Conservation (phyloP, 2,797 vertebrate species). For the Apogon hyalosoma region DNA sequence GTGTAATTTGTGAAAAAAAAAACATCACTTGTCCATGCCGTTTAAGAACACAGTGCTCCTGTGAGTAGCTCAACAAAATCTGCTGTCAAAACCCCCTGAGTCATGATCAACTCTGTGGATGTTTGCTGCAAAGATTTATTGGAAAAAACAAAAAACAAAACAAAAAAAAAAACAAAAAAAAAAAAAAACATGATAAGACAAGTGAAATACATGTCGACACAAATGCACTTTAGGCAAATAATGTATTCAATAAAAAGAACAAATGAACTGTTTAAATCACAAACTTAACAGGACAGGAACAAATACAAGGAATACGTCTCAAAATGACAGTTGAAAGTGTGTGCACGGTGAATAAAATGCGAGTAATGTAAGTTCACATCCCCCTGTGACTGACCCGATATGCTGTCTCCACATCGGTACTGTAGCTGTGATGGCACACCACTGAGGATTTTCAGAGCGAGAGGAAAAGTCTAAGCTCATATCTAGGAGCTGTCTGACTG, state of each 20-base stretch:
- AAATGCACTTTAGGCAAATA: constrained; percentile 19
- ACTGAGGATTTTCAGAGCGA: constrained; percentile 13
- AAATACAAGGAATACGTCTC: constrained; percentile 3
- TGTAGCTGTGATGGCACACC: constrained; percentile 16
- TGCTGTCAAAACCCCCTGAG: constrained; percentile 25
- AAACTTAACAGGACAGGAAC: neutral
- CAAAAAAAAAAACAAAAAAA: too few species aligned
- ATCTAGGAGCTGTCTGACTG: constrained; percentile 26
- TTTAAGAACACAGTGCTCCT: too few species aligned
- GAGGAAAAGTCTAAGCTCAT: constrained; percentile 15
- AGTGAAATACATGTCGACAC: constrained; percentile 22
- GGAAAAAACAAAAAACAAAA: constrained; percentile 35
- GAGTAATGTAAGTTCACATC: constrained; percentile 9
- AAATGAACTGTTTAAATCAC: constrained; percentile 10
- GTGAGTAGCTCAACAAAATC: too few species aligned
- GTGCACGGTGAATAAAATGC: constrained; percentile 6
- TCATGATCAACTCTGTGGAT: constrained; percentile 26
- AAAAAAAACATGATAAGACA: too few species aligned
- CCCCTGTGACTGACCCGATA: constrained; percentile 15
- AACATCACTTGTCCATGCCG: too few species aligned
- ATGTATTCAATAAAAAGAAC: constrained; percentile 21
- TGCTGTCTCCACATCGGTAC: constrained; percentile 1
- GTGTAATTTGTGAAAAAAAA: too few species aligned
- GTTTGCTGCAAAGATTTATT: constrained; percentile 48
- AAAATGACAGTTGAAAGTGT: neutral